These are phyloP conservation scores for Caenorhabditis briggsae DNA, from an alignment of 1,140 invertebrate species.

Conservation along the genomic window DNA sequence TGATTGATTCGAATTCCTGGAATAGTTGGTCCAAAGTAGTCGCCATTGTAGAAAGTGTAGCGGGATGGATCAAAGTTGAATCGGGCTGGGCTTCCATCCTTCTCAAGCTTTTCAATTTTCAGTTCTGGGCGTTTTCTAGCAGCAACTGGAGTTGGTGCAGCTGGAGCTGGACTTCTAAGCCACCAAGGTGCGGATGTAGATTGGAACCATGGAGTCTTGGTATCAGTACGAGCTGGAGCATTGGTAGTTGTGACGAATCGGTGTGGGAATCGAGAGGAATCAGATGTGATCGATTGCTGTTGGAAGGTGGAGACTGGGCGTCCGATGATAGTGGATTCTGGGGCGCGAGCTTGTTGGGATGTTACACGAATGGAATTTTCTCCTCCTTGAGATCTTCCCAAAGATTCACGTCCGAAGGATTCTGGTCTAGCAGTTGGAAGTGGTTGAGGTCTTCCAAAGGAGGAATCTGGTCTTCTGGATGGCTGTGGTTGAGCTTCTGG, in stretches of 20 bases:
- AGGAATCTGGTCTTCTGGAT: too few relatives aligned
- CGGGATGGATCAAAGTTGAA: constrained; percentile 47
- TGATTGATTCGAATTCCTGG: constrained; percentile 54
- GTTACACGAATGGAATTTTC: background rate
- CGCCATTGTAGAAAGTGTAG: constrained; percentile 54
- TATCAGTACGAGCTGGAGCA: background rate
- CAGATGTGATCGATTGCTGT: background rate
- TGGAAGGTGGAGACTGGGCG: background rate
- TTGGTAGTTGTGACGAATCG: background rate
- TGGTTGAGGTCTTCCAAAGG: too few relatives aligned
- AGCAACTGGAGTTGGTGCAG: background rate
- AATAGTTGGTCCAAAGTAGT: constrained; percentile 56
- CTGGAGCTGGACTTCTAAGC: constrained; percentile 24
- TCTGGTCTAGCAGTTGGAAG: too few relatives aligned
- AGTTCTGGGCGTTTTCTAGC: constrained; percentile 4
- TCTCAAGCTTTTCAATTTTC: constrained; percentile 21
- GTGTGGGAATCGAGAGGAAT: constrained; percentile 1
- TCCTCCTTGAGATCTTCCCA: background rate
- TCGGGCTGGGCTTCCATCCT: background rate
- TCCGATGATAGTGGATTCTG: constrained; percentile 8
- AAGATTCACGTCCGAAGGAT: too few relatives aligned
- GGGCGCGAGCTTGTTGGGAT: background rate
- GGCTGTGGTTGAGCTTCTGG: background rate
- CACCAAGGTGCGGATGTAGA: constrained; percentile 26
- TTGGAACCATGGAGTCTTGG: constrained; percentile 38